Conservation (phyloP, 2,888 invertebrate genomes). For the Lepidocyrtoides sp. region DNA sequence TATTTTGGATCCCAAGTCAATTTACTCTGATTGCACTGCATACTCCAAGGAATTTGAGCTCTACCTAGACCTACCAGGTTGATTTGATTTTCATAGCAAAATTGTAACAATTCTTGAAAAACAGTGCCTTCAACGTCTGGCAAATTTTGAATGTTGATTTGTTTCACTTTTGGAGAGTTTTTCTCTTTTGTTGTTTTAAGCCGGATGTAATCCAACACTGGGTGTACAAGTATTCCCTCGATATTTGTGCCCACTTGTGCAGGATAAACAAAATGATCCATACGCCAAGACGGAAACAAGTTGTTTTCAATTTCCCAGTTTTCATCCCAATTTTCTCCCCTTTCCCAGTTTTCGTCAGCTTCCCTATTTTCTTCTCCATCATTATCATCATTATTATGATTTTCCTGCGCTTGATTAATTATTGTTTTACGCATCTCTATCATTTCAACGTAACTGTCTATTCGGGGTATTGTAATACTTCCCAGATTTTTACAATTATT, state of each 20-base stretch:
- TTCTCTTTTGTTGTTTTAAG: not conserved
- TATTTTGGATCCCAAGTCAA: not conserved
- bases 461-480: constrained; percentile 39
- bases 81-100: not conserved
- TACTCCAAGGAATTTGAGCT: no score
- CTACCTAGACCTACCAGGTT: not conserved
- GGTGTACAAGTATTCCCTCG: not conserved
- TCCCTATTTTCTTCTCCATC: not conserved
- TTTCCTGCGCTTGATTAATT: no score
- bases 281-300: no score
- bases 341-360: not conserved
- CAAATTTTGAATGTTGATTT: not conserved
- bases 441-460: not conserved
- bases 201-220: constrained; percentile 21
- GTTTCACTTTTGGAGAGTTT: not conserved
- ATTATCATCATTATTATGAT: not conserved
- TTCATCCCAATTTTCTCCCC: not conserved
- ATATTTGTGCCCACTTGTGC: no score
- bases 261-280: no score
- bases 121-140: not conserved
- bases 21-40: not conserved
- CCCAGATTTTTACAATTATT: not conserved
- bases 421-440: not conserved
- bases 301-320: no score
- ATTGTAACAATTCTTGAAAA: not conserved